These are phyloP conservation scores for Plecotus auritus DNA, from an alignment of 2,113 vertebrate species.

Conservation along the genomic window DNA sequence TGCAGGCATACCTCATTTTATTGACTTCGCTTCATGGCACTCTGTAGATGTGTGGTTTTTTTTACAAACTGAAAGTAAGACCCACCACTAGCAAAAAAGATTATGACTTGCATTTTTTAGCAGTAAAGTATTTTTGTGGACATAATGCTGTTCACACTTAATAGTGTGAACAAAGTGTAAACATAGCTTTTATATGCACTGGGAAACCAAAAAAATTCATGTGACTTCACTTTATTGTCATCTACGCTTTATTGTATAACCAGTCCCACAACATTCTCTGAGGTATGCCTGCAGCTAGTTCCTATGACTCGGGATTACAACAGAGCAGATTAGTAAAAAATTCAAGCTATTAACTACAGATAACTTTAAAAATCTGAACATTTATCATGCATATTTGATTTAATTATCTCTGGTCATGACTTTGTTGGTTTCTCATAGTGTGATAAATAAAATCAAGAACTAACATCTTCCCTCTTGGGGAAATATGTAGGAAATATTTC, in stretches of 20 bases:
- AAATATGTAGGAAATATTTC: not conserved
- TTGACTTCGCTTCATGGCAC: not conserved
- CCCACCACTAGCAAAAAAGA: not conserved
- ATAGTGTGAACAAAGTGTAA: not conserved
- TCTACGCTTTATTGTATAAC: not conserved
- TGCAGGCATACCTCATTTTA: not conserved
- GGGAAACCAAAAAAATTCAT: not conserved
- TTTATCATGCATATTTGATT: not conserved
- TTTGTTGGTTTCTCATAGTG: not conserved
- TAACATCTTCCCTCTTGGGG: not conserved
- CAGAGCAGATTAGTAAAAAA: not conserved
- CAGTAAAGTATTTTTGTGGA: not conserved
- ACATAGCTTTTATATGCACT: not conserved
- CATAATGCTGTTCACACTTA: not conserved
- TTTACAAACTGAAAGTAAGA: not conserved
- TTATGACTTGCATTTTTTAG: not conserved
- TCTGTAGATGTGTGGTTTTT: not conserved
- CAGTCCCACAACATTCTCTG: not conserved
- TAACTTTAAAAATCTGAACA: not conserved
- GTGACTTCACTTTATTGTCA: not conserved
- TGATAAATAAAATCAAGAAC: not conserved
- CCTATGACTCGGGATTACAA: not conserved
- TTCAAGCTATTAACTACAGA: not conserved
- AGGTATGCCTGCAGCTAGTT: not conserved
- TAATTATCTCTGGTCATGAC: not conserved